Base-by-base conservation (phyloP, 37 sponge, comb jelly and placozoan species). In the Axinella damicornis region DNA sequence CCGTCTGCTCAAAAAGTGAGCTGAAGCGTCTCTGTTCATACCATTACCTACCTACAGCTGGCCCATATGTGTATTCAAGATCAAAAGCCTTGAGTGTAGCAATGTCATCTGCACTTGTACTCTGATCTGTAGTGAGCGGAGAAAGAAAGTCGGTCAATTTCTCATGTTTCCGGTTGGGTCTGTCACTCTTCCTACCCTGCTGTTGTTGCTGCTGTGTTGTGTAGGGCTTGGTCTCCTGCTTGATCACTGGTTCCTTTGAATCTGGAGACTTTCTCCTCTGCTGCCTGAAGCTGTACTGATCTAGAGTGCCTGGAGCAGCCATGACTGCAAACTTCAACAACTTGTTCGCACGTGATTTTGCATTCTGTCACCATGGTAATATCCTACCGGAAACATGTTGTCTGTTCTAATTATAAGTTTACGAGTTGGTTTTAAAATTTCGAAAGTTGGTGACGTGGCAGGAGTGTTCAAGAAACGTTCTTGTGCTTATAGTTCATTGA, bases 21-120 rank as follows among this genome's bases (percentile, higher is more conserved):
- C n/a, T n/a, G n/a, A n/a, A n/a, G n/a, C n/a, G n/a, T n/a, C n/a
- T n/a, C n/a, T n/a, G n/a, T n/a, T 38, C 19, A 2, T 27, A n/a
- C 1, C 28, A 76, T 2, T 21, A 39, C 76, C 27, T 61, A 89
- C 89, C 89, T 68, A 76, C 59, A 31, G 35, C 35, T 21, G 89
- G 89, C 19, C 89, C 89, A 83, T 76, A 89, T 0, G 60, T 22
- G 55, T 76, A 70, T 27, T 89, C 65, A 14, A 89, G 55, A 71
- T 89, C 89, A 83, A 89, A 89, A 5, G 46, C 70, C 56, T 59
- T 82, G 41, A 89, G 57, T 11, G 68, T 4, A 16, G 68, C 0
- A 19, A 83, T 36, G 19, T 84, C 57, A 24, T 75, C 56, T 2
- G 14, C 57, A 55, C 11, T 20, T 11, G 58, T 28, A 33, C 34